These are phyloP conservation scores for Prenolepis imparis DNA, from an alignment of 2,888 invertebrate genomes.

Conservation along the genomic window DNA sequence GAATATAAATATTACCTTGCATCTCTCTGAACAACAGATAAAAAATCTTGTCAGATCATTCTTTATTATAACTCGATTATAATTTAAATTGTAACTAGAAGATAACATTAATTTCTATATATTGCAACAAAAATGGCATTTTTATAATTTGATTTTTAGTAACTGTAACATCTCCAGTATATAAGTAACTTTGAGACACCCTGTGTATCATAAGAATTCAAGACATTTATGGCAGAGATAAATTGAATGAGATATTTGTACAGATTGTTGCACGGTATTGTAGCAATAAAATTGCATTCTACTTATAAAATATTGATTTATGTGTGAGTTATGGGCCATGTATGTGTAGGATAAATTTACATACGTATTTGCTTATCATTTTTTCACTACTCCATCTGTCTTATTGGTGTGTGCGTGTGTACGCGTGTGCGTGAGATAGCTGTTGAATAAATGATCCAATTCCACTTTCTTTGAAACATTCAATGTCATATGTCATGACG, in stretches of 20 bases:
- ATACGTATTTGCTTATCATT: conserved; percentile 48
- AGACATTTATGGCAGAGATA: not conserved
- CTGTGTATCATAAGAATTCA: not conserved
- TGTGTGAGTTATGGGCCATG: conserved; percentile 7
- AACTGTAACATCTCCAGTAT: not conserved
- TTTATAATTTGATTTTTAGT: not conserved
- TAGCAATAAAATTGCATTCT: not conserved
- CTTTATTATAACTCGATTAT: not conserved
- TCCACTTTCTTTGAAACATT: conserved; percentile 41
- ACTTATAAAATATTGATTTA: conserved; percentile 48
- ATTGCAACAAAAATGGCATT: not conserved
- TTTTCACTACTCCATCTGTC: conserved; percentile 37
- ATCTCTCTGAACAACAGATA: not conserved
- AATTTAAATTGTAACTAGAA: conserved; percentile 9
- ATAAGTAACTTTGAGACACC: not conserved
- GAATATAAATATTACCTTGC: not conserved
- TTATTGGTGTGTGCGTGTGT: not conserved
- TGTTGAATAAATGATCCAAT: conserved; percentile 54
- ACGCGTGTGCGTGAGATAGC: not conserved
- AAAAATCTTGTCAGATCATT: not conserved
- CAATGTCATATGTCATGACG: conserved; percentile 39
- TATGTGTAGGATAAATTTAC: conserved; percentile 23
- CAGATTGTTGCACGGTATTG: not conserved
- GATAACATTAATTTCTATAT: not conserved
- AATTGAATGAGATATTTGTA: conserved; percentile 7